Conservation (phyloP, 2,888 invertebrate species). For the Linnaemya tessellans region DNA sequence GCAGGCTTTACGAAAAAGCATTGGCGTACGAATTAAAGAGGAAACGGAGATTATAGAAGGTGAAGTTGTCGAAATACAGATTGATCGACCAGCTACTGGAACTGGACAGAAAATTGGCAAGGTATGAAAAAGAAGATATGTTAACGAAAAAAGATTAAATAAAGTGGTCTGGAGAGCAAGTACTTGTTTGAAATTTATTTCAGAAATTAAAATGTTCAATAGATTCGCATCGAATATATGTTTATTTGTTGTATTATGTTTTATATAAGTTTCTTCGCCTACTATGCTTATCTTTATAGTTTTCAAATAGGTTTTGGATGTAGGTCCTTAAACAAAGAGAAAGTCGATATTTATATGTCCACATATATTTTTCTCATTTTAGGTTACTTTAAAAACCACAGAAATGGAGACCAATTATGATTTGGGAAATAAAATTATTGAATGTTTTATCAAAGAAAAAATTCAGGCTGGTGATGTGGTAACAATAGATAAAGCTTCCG, state of each 20-base stretch:
- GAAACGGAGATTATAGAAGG: constrained; percentile 99
- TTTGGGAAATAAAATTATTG: constrained; percentile 98
- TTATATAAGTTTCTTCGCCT: no score
- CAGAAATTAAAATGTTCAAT: no score
- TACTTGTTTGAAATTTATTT: no score
- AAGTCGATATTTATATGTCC: no score
- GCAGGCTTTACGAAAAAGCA: constrained; percentile 98
- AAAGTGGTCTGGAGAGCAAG: no score
- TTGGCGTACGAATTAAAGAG: constrained; percentile 98
- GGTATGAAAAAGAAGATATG: constrained; percentile 73
- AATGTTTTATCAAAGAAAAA: constrained; percentile 97
- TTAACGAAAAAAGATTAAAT: no score
- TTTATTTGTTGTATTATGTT: no score
- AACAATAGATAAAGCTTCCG: constrained; percentile 99
- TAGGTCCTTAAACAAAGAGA: no score
- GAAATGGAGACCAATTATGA: constrained; percentile 99
- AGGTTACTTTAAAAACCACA: constrained; percentile 96
- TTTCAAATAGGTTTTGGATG: no score
- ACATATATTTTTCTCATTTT: not conserved
- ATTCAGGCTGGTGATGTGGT: constrained; percentile 98
- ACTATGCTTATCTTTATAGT: no score
- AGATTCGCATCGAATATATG: no score
- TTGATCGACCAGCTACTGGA: constrained; percentile 96
- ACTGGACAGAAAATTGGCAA: constrained; percentile 92
- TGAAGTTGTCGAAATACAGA: constrained; percentile 98